A percentile compares a stretch with the other conserved stretches of the same genome.
Evolutionary conservation across 2,113 vertebrate genomes (phyloP).

Genomic region (Catharus fuscescens): DNA sequence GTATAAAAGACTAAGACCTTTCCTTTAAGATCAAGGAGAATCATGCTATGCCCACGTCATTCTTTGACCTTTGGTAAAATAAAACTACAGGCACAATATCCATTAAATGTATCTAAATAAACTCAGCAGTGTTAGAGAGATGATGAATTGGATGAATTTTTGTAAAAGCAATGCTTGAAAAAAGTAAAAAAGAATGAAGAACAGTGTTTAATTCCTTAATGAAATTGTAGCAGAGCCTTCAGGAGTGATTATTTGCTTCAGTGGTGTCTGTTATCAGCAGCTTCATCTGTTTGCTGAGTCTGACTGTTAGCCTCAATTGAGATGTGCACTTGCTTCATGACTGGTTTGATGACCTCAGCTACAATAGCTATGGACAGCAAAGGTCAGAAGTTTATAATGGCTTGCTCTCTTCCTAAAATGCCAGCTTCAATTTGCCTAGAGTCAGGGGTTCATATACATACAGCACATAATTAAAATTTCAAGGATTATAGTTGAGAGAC

Average conservation of each 20-base stretch:
- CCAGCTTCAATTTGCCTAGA: slow-evolving; percentile 18
- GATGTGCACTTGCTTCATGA: slow-evolving; percentile 23
- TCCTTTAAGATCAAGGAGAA: slow-evolving; percentile 7
- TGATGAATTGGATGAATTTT: background rate
- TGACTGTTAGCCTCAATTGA: background rate
- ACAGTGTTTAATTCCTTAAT: background rate
- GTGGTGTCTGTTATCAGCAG: background rate
- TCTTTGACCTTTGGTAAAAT: slow-evolving; percentile 18
- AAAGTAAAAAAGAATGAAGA: background rate
- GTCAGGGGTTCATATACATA: background rate
- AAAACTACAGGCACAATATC: slow-evolving; percentile 16
- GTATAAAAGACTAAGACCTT: background rate
- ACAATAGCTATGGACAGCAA: background rate
- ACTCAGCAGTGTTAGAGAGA: background rate
- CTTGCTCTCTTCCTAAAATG: slow-evolving; percentile 7
- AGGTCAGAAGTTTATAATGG: background rate
- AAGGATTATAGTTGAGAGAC: background rate
- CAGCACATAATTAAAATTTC: background rate
- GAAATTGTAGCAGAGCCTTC: slow-evolving; percentile 19
- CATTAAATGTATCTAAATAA: background rate
- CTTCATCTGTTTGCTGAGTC: background rate
- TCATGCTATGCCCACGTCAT: background rate
- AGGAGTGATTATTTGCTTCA: background rate
- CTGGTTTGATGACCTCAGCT: background rate
- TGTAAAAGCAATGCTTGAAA: background rate